These are phyloP conservation scores for Typhlichthys subterraneus DNA, from an alignment of 2,797 vertebrate species.

Conservation along the genomic window DNA sequence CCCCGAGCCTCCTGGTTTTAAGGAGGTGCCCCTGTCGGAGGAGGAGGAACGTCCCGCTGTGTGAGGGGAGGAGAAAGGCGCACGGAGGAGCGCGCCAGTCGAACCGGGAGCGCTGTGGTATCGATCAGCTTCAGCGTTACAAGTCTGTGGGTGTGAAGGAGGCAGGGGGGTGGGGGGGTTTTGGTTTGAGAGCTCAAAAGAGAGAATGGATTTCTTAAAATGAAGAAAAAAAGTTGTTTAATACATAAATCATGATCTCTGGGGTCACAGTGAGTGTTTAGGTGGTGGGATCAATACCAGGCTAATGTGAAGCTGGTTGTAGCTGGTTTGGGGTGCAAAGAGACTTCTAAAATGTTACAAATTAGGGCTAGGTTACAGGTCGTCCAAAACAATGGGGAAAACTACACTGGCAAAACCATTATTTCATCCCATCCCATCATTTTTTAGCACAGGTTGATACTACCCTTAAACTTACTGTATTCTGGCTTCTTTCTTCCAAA, in stretches of 20 bases:
- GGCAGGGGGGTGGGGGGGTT: constrained; percentile 52
- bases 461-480: not conserved
- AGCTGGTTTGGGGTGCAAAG: constrained; percentile 57
- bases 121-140: constrained; percentile 75
- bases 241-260: constrained; percentile 83
- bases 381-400: constrained; percentile 24
- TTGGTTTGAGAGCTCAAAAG: constrained; percentile 66
- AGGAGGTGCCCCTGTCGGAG: constrained; percentile 45
- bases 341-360: constrained; percentile 55
- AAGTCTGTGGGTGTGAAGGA: constrained; percentile 56
- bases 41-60: constrained; percentile 67
- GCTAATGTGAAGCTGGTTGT: constrained; percentile 64
- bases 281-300: constrained; percentile 69
- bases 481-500: too few species aligned
- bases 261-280: constrained; percentile 74
- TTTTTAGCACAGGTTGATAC: not conserved
- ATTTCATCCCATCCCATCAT: too few species aligned
- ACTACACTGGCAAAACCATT: constrained; percentile 26
- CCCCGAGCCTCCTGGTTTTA: constrained; percentile 28
- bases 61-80: constrained; percentile 50
- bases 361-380: constrained; percentile 41
- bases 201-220: constrained; percentile 69
- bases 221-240: constrained; percentile 69
- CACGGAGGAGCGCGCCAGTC: constrained; percentile 43
- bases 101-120: constrained; percentile 60